Percentiles rank a stretch among this genome's conserved stretches.
Evolutionary conservation across 37 sponge, comb jelly and placozoan species (phyloP).

Genomic region (Spongia lamella): DNA sequence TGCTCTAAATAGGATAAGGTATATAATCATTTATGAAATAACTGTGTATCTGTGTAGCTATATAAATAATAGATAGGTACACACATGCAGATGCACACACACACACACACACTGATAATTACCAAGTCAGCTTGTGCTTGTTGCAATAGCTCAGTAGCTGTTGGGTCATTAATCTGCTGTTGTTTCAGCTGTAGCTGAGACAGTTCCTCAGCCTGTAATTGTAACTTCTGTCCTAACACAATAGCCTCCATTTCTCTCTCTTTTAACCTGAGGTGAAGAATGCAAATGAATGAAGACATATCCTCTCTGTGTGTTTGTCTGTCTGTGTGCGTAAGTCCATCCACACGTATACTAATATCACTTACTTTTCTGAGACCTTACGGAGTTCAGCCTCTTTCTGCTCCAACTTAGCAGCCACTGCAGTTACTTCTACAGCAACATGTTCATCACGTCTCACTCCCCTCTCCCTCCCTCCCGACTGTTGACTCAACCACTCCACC

Average conservation of each 20-base stretch:
- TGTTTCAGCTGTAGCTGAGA: conserved; percentile 11
- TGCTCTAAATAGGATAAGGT: background rate
- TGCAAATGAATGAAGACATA: too few species aligned
- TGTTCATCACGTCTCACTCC: too few species aligned
- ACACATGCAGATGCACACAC: too few species aligned
- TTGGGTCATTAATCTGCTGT: background rate
- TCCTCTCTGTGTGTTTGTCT: background rate
- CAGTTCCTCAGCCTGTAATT: background rate
- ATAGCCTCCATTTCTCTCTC: conserved; percentile 11
- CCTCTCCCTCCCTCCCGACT: too few species aligned
- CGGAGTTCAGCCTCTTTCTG: background rate
- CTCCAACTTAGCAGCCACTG: background rate
- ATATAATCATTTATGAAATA: too few species aligned
- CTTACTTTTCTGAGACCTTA: background rate
- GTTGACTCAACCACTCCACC: too few species aligned
- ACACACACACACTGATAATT: background rate
- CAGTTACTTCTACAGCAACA: too few species aligned
- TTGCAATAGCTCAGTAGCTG: conserved; percentile 14
- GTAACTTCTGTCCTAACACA: conserved; percentile 24
- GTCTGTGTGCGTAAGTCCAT: background rate
- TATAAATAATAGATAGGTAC: too few species aligned
- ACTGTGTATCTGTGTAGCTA: too few species aligned
- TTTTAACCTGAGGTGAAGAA: background rate
- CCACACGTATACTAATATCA: background rate
- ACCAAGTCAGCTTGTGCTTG: conserved; percentile 50